Conservation (phyloP, 2,797 vertebrate species). For the Nothura maculosa region DNA sequence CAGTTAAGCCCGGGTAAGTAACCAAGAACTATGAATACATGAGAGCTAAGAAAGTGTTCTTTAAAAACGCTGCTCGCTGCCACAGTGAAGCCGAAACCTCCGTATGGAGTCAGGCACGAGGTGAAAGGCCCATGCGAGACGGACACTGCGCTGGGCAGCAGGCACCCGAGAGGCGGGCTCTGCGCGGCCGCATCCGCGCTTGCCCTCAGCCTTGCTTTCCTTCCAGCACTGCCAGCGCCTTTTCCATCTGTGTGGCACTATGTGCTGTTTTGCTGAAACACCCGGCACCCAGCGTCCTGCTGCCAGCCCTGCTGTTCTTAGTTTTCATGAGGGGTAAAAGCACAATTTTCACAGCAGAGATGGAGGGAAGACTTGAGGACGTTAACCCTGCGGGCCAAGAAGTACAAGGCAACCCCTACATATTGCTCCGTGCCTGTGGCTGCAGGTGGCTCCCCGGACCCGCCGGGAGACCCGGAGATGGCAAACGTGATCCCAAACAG, state of each 20-base stretch:
- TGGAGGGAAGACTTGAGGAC: background rate
- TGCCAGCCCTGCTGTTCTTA: background rate
- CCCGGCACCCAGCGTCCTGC: background rate
- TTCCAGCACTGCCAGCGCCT: background rate
- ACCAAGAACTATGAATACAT: background rate
- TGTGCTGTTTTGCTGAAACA: background rate
- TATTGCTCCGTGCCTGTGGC: rapidly evolving
- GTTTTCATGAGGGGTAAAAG: background rate
- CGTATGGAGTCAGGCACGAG: rapidly evolving
- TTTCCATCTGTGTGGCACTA: background rate
- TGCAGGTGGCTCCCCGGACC: background rate
- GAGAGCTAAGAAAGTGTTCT: background rate
- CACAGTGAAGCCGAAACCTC: background rate
- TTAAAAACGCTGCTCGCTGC: background rate
- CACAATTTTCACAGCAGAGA: rapidly evolving
- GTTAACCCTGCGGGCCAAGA: background rate
- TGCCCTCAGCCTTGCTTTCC: background rate
- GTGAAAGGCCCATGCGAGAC: background rate
- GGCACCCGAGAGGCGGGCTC: background rate
- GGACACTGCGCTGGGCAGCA: background rate
- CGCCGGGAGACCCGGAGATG: rapidly evolving
- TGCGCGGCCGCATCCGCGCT: background rate
- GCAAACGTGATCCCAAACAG: rapidly evolving
- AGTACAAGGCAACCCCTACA: background rate
- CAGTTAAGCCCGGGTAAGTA: background rate